Percentiles rank a stretch among this genome's conserved stretches.
Conservation (phyloP, 2,113 vertebrate species). For the Anarhynchus alexandrinus region DNA sequence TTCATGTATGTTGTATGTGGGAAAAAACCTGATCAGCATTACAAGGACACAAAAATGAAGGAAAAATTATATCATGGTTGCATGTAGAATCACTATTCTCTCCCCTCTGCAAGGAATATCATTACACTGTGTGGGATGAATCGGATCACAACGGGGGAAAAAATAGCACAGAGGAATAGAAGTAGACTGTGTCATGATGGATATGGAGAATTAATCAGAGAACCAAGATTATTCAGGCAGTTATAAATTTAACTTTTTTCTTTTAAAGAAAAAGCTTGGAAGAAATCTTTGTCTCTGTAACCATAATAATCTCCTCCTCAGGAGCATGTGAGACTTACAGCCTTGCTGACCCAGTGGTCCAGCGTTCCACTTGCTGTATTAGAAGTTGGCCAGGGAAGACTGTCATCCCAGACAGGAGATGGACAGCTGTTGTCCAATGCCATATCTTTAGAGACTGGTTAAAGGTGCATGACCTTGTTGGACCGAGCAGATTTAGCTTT, state of each 20-base stretch:
- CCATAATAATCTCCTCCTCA: neutral
- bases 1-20: neutral
- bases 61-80: neutral
- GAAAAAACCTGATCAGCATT: neutral
- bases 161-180: constrained; percentile 20
- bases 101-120: constrained; percentile 10
- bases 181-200: constrained; percentile 8
- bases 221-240: neutral
- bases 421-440: fast-evolving
- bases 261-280: neutral
- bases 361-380: neutral
- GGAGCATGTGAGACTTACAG: neutral
- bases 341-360: neutral
- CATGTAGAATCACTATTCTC: neutral
- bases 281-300: neutral
- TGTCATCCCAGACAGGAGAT: neutral
- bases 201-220: neutral
- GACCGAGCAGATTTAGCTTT: neutral
- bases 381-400: neutral
- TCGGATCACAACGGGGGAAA: neutral
- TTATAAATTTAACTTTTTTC: neutral
- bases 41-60: neutral
- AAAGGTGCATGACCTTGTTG: neutral
- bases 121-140: constrained; percentile 38
- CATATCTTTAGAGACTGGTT: neutral